A percentile compares a stretch with the other conserved stretches of the same genome.
Evolutionary conservation across 2,888 invertebrate species (phyloP).

Genomic region (Drosophila quinaria): DNA sequence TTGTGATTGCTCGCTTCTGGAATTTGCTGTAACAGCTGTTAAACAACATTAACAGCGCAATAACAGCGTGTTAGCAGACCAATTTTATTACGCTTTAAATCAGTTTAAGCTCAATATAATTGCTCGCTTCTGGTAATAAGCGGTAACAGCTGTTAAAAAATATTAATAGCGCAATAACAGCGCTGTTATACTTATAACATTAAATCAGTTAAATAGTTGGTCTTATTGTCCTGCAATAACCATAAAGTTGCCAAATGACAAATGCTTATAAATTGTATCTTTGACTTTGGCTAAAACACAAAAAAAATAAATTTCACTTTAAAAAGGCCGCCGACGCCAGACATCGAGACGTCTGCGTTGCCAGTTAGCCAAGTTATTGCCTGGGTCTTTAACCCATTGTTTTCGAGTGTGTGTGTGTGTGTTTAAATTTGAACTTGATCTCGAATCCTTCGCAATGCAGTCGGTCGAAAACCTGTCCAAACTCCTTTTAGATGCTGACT

Average conservation of each 20-base stretch:
- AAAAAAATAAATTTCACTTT: slow-evolving; percentile 48
- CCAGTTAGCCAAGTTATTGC: slow-evolving; percentile 39
- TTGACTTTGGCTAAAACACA: neutral
- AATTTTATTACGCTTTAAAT: slow-evolving; percentile 7
- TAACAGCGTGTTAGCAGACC: neutral
- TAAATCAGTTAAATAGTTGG: slow-evolving; percentile 26
- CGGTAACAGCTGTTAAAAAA: slow-evolving; percentile 2
- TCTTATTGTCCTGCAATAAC: slow-evolving; percentile 10
- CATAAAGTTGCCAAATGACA: slow-evolving; percentile 29
- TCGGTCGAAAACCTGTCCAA: slow-evolving; percentile 37
- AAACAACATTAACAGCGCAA: neutral
- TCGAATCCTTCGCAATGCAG: slow-evolving; percentile 35
- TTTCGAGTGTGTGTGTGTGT: slow-evolving; percentile 15
- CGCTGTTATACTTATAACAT: neutral
- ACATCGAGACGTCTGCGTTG: slow-evolving; percentile 60
- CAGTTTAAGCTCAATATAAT: slow-evolving; percentile 4
- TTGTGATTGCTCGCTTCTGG: neutral
- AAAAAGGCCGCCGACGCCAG: slow-evolving; percentile 73
- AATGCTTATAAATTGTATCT: slow-evolving; percentile 13
- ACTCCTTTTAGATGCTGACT: neutral
- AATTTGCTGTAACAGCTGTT: slow-evolving; percentile 10
- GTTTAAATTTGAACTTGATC: slow-evolving; percentile 28
- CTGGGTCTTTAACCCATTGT: slow-evolving; percentile 62
- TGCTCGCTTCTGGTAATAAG: neutral
- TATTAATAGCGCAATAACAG: slow-evolving; percentile 1